Base-by-base conservation (phyloP, 2,113 vertebrate species). In the Eleginops maclovinus region DNA sequence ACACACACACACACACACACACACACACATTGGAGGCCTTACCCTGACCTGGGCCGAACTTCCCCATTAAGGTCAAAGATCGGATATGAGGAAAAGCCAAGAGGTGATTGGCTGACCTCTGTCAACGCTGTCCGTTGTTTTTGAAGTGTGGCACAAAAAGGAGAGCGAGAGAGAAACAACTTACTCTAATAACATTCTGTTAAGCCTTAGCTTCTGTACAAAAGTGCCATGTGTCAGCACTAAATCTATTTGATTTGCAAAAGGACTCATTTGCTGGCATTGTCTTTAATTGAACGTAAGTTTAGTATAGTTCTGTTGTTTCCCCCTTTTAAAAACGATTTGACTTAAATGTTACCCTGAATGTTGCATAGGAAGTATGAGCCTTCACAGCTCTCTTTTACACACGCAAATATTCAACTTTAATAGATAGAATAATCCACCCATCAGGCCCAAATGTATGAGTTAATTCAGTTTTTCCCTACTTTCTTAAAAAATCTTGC, bases 31-130 rank as follows among this genome's bases (percentile, higher is more conserved):
- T 58, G 5, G 75, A 83, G 81, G 64, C 69, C 68, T 65, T 77
- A 61, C 21, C 50, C 58, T 83, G 83, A 88, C 82, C 85, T 82
- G 46, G 59, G 54, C 50, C 49, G 55, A 89, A 88, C 78, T 76
- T 86, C 80, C 70, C 60, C 62, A 70, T 22, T 36, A 14, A 74
- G 87, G 87, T 86, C 71, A 86, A 72, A 82, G 69, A 60, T 84
- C 82, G 87, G 64, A 87, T 77, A 79, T 75, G 54, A 88, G 81
- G 88, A 86, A 82, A 88, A 90, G 83, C 72, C 63, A 62, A 0
- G n/a, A 79, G 65, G 73, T 76, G 70, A 88, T 77, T 43, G 68
- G 64, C 72, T 87, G 77, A 88, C 83, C 79, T 88, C 78, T 81
- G 81, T 87, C 80, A 85, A 66, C 53, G 72, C 47, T 63, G 46